A percentile compares a stretch with the other conserved stretches of the same genome.
Conservation (phyloP, 2,888 invertebrate species). For the Pandemis cinnamomeana region DNA sequence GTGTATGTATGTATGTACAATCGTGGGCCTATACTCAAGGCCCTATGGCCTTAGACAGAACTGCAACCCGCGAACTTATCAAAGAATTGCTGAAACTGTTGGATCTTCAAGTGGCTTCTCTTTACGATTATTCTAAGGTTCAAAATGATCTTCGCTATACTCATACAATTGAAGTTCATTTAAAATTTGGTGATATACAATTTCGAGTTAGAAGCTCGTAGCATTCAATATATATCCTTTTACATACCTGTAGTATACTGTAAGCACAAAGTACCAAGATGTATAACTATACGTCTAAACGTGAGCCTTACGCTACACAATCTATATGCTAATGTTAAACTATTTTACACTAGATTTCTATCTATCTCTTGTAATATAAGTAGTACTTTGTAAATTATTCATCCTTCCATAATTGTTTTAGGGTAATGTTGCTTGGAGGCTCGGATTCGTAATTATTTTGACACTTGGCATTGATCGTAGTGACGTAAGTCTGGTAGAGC, state of each 20-base stretch:
- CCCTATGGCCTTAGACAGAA: background rate
- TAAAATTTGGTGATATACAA: slow-evolving; percentile 64
- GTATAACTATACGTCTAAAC: slow-evolving; percentile 54
- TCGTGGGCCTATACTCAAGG: background rate
- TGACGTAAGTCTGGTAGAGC: slow-evolving; percentile 5
- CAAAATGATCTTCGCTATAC: slow-evolving; percentile 60
- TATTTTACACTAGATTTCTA: slow-evolving; percentile 79
- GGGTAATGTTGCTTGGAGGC: slow-evolving; percentile 43
- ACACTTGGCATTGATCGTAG: slow-evolving; percentile 23
- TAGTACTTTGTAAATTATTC: slow-evolving; percentile 77
- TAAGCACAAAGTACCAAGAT: slow-evolving; percentile 72
- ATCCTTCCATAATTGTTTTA: slow-evolving; percentile 70
- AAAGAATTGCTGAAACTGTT: slow-evolving; percentile 53
- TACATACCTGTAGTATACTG: slow-evolving; percentile 59
- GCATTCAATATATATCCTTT: slow-evolving; percentile 55
- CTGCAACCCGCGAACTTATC: background rate
- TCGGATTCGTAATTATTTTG: slow-evolving; percentile 40
- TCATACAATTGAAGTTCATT: slow-evolving; percentile 57
- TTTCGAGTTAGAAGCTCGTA: slow-evolving; percentile 59
- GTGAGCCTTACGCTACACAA: slow-evolving; percentile 61
- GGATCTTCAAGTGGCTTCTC: slow-evolving; percentile 71
- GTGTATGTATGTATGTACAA: too few species aligned
- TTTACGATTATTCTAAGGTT: slow-evolving; percentile 64
- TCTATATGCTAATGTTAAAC: slow-evolving; percentile 63
- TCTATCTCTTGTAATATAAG: slow-evolving; percentile 76